Conservation (phyloP, 37 sponge, comb jelly and placozoan species). For the Aplysina aerophoba region DNA sequence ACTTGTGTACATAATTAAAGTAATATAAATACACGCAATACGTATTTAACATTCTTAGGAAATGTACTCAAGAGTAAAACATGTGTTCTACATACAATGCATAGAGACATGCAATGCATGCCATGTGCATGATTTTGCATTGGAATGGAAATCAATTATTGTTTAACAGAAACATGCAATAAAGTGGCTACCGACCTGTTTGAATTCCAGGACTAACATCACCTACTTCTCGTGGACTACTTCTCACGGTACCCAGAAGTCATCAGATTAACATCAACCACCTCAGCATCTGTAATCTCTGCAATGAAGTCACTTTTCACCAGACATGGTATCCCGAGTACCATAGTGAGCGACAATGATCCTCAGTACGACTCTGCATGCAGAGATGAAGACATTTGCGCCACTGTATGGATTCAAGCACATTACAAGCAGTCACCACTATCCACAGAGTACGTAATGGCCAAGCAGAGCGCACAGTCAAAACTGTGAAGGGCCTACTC, state of each 20-base stretch:
- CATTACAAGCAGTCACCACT: slow-evolving; percentile 52
- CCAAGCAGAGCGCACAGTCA: slow-evolving; percentile 29
- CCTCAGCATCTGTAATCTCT: not conserved
- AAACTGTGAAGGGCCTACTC: slow-evolving; percentile 24
- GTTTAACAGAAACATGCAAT: too few species aligned
- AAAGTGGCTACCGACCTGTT: slow-evolving; percentile 12
- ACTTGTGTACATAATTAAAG: too few species aligned
- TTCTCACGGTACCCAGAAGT: slow-evolving; percentile 5
- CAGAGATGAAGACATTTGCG: slow-evolving; percentile 37
- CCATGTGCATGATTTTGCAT: too few species aligned
- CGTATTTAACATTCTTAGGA: too few species aligned
- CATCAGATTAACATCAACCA: not conserved
- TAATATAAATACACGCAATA: too few species aligned
- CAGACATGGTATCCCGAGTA: slow-evolving; percentile 62
- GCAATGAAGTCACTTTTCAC: slow-evolving; percentile 48
- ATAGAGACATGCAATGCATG: too few species aligned
- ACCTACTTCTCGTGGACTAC: slow-evolving; percentile 19
- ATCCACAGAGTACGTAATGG: too few species aligned
- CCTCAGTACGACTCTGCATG: slow-evolving; percentile 64
- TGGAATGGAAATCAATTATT: too few species aligned
- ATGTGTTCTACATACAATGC: too few species aligned
- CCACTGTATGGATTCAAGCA: slow-evolving; percentile 54
- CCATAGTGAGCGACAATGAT: slow-evolving; percentile 59
- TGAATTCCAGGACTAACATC: not conserved
- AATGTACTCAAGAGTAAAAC: too few species aligned